Conservation (phyloP, 2,113 vertebrate genomes). For the Gopherus flavomarginatus region DNA sequence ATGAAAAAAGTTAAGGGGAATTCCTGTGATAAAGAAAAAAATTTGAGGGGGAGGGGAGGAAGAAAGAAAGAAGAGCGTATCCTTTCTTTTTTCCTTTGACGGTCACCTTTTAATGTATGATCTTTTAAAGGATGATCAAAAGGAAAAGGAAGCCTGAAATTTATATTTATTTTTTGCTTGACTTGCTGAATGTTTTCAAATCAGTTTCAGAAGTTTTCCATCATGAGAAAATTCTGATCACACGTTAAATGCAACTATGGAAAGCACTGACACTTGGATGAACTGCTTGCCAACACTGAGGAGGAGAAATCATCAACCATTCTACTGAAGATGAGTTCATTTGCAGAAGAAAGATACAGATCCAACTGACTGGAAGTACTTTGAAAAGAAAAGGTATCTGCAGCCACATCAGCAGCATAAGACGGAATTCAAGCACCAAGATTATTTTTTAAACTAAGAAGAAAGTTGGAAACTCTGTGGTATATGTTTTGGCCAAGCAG, state of each 20-base stretch:
- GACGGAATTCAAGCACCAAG: conserved; percentile 33
- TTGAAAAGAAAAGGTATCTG: conserved; percentile 50
- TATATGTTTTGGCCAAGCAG: not conserved
- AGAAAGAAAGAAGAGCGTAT: not conserved
- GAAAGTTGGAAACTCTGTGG: conserved; percentile 20
- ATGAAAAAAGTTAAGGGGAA: conserved; percentile 44
- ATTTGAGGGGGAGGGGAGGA: not conserved
- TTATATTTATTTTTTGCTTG: not conserved
- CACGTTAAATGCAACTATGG: not conserved
- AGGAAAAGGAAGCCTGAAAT: not conserved
- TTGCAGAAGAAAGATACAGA: conserved; percentile 60
- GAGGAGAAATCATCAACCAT: conserved; percentile 64
- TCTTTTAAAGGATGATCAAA: not conserved
- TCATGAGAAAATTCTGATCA: conserved; percentile 70
- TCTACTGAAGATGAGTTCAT: conserved; percentile 65
- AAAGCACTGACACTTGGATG: conserved; percentile 62
- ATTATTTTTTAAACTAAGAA: conserved; percentile 31
- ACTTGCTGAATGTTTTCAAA: conserved; percentile 65
- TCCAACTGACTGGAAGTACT: conserved; percentile 64
- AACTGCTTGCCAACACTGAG: conserved; percentile 53
- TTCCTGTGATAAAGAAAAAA: conserved; percentile 35
- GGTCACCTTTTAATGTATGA: not conserved
- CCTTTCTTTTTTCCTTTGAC: conserved; percentile 27
- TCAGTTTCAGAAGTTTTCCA: conserved; percentile 47
- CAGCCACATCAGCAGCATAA: conserved; percentile 16